Conservation (phyloP, 2,113 vertebrate species). For the Hyperoodon ampullatus region DNA sequence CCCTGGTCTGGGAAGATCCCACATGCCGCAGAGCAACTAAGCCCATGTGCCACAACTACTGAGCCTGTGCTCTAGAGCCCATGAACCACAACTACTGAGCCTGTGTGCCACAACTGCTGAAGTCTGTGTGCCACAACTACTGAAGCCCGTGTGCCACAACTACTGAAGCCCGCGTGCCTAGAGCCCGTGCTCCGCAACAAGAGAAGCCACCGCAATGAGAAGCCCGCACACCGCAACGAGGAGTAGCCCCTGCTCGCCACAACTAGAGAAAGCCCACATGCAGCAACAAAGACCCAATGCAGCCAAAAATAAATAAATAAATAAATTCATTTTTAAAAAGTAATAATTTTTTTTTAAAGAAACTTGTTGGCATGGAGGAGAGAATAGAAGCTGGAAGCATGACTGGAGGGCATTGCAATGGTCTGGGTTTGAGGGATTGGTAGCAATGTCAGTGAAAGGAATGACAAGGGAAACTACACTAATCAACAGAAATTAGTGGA, state of each 20-base stretch:
- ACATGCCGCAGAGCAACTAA: no score
- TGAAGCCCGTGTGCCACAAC: no score
- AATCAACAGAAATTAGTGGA: neutral
- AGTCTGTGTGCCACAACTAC: no score
- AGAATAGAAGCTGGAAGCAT: neutral
- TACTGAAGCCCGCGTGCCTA: no score
- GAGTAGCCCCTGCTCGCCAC: accelerated
- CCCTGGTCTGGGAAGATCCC: no score
- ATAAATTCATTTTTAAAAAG: neutral
- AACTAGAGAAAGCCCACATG: neutral
- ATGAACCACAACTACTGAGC: no score
- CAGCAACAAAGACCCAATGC: neutral
- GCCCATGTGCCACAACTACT: no score
- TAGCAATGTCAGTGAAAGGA: neutral
- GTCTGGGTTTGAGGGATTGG: neutral
- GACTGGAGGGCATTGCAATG: neutral
- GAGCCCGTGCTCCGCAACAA: no score
- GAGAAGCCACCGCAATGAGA: neutral
- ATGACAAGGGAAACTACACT: neutral
- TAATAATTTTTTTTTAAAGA: neutral
- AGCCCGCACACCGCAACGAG: accelerated
- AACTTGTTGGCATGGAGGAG: neutral
- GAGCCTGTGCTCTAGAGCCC: no score
- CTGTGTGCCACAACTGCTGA: no score
- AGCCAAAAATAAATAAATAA: neutral